phyloP scores from a whole-genome alignment of 2,113 vertebrate genomes.

The Amphiprion percula region DNA sequence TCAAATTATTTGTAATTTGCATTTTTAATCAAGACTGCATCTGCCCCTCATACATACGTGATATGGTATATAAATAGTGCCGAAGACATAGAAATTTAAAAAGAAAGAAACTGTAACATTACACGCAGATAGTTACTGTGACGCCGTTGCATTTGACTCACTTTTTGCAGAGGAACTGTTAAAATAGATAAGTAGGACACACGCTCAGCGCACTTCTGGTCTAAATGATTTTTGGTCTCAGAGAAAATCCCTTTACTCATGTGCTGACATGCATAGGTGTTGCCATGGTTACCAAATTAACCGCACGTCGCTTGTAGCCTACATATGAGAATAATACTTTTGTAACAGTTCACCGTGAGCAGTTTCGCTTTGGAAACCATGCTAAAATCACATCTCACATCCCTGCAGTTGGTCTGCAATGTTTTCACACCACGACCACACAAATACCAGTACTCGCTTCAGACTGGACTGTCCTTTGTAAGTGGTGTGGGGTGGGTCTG shows the following conservation, averaged over 20 bases:
- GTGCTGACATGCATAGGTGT: neutral
- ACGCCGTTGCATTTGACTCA: neutral
- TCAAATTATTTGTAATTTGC: neutral
- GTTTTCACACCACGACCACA: neutral
- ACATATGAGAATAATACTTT: neutral
- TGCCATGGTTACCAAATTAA: conserved; percentile 13
- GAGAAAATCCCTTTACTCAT: conserved; percentile 17
- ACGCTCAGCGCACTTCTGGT: neutral
- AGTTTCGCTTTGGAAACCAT: neutral
- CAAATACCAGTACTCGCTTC: too few species aligned
- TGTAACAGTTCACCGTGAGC: neutral
- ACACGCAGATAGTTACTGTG: too few species aligned
- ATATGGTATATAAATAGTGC: too few species aligned
- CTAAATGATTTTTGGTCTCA: neutral
- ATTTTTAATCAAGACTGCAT: neutral
- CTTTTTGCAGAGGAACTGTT: neutral
- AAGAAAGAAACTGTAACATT: too few species aligned
- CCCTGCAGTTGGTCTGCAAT: neutral
- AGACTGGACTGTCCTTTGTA: too few species aligned
- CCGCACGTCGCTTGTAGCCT: neutral
- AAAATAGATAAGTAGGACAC: conserved; percentile 22
- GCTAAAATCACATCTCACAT: neutral
- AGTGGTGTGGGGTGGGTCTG: too few species aligned
- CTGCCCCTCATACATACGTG: neutral
- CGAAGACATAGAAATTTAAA: neutral